phyloP scores from a whole-genome alignment of 2,888 invertebrate genomes.

The Caradrina clavipalpis region DNA sequence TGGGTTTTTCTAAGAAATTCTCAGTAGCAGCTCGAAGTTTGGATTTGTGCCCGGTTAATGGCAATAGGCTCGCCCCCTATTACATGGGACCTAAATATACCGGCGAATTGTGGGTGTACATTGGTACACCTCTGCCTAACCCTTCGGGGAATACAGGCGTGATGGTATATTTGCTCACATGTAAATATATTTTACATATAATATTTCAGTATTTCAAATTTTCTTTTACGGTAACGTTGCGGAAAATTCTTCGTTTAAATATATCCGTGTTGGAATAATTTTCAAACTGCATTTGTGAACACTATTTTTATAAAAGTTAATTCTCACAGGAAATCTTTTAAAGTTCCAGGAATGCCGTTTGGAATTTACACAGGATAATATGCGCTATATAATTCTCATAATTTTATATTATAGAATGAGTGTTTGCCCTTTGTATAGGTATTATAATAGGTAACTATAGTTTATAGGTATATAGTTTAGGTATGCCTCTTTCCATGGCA shows the following conservation, averaged over 20 bases:
- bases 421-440: background rate
- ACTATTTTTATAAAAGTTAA: constrained; percentile 25
- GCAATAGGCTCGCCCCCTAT: no score
- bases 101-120: no score
- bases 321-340: constrained; percentile 32
- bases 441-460: background rate
- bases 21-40: no score
- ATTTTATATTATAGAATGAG: constrained; percentile 11
- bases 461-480: background rate
- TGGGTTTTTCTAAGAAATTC: no score
- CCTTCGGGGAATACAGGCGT: no score
- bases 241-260: background rate
- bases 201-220: background rate
- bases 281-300: constrained; percentile 1
- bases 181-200: no score
- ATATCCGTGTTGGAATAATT: background rate
- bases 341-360: constrained; percentile 36
- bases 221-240: background rate
- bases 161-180: no score
- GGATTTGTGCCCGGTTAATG: no score
- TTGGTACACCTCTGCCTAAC: no score
- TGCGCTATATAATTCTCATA: constrained; percentile 25
- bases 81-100: no score
- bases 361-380: constrained; percentile 57
- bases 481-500: constrained; percentile 11